A percentile compares a stretch with the other conserved stretches of the same genome.
These are phyloP conservation scores for Cantharis nigra DNA, from an alignment of 2,888 invertebrate species.

Conservation along the genomic window DNA sequence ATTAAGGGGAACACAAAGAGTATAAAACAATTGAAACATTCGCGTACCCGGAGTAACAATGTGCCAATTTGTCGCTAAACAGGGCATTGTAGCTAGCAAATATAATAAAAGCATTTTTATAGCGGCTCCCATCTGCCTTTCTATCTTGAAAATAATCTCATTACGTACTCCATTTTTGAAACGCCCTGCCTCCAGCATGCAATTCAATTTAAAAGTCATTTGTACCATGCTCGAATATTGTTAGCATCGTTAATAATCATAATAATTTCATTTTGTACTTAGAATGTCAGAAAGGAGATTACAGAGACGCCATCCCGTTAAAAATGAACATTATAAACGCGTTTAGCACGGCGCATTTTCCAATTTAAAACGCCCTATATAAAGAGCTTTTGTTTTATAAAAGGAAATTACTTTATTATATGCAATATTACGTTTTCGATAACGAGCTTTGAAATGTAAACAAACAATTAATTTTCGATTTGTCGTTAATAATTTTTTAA, in stretches of 20 bases:
- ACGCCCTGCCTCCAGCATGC: conserved; percentile 55
- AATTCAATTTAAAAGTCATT: conserved; percentile 74
- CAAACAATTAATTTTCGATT: conserved; percentile 12
- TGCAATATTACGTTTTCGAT: conserved; percentile 26
- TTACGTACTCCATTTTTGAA: conserved; percentile 71
- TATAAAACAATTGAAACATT: conserved; percentile 46
- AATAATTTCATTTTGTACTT: conserved; percentile 56
- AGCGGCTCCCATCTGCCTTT: conserved; percentile 56
- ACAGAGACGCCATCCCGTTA: conserved; percentile 39
- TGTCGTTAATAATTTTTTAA: background rate
- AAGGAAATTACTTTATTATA: conserved; percentile 33
- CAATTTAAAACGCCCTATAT: conserved; percentile 46
- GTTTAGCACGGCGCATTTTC: conserved; percentile 45
- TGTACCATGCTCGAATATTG: conserved; percentile 59
- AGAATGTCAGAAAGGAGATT: conserved; percentile 48
- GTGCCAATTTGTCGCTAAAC: conserved; percentile 53
- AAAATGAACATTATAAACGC: conserved; percentile 48
- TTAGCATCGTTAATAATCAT: conserved; percentile 57
- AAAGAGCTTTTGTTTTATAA: conserved; percentile 29
- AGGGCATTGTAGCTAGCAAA: conserved; percentile 53
- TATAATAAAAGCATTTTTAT: conserved; percentile 54
- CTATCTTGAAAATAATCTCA: conserved; percentile 63
- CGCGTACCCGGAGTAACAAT: conserved; percentile 43
- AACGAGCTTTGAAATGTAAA: conserved; percentile 17
- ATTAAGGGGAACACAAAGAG: conserved; percentile 45